Evolutionary conservation across 2,888 invertebrate species (phyloP).

Genomic region (Mayetiola destructor): DNA sequence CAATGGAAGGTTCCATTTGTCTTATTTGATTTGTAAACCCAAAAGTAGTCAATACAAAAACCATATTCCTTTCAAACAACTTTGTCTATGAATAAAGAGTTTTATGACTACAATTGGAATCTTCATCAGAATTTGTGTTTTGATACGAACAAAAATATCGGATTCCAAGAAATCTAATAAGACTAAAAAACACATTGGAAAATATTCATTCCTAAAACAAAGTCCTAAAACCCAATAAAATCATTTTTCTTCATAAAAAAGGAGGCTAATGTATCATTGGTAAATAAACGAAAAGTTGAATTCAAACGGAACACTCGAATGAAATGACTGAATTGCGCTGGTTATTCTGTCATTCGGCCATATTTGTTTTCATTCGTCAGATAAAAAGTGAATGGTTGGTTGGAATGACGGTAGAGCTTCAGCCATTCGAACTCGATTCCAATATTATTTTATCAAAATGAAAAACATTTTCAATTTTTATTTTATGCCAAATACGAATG

Average conservation of each 20-base stretch:
- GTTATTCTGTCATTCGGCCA: conserved; percentile 7
- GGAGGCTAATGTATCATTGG: background rate
- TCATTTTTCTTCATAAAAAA: too few relatives aligned
- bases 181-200: background rate
- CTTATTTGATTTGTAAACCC: background rate
- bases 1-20: background rate
- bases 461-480: background rate
- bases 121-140: too few relatives aligned
- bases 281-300: background rate
- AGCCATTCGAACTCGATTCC: background rate
- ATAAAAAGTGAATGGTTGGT: background rate
- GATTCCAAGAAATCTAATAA: background rate
- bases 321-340: conserved; percentile 6
- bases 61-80: background rate
- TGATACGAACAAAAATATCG: background rate
- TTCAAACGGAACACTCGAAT: background rate
- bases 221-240: background rate
- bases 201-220: background rate
- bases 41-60: background rate
- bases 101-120: too few relatives aligned
- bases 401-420: background rate
- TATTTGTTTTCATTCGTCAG: conserved; percentile 10
- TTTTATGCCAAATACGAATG: background rate
- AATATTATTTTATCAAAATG: background rate
- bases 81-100: background rate